Evolutionary conservation across 2,113 vertebrate genomes (phyloP), one percentile per base, ranked within the genome.

Genomic region (Entomyzon cyanotis): DNA sequence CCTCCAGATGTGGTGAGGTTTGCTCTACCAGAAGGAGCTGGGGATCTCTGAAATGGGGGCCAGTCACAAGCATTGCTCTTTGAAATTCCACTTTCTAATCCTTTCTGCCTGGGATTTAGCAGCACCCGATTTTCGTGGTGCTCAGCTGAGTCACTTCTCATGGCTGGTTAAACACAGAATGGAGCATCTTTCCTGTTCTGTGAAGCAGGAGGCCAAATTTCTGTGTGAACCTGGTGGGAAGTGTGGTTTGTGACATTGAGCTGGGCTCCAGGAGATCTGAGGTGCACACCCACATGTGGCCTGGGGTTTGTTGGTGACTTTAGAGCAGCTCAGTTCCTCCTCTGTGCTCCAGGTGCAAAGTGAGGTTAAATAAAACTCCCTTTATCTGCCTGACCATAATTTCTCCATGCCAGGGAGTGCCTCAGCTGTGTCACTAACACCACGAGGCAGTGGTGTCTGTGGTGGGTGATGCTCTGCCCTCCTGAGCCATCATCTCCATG

Each of bases 361-460:
- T 12, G 21, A 84, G 44, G 12, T 33, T 35, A 44, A 76, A 28
- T 71, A 50, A 89, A 87, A 71, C 27, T 46, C 49, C 17, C 20
- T 22, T 65, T 30, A 42, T 53, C 35, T 20, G 5, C 19, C 52
- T 27, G 19, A 44, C 52, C 4, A 0, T 14, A 22, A 59, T 17
- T 55, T 27, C 44, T 37, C 17, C 37, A 1, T 28, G n/a, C 24
- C 68, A 28, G 30, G 50, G 52, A 5, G 47, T 15, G 1, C 18
- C 42, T 49, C 1, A 0, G 35, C 23, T 71, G 58, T 69, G 28
- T 79, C 37, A 74, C 47, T 52, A 33, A 0, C 0, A 0, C 33
- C 23, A 2, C 1, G 46, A 56, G 33, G 47, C 47, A 9, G 0
- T 0, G 28, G 17, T 42, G 23, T 59, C 49, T 4, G 5, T 24